Evolutionary conservation across 2,113 vertebrate species (phyloP).

Genomic region (Cavia aperea): DNA sequence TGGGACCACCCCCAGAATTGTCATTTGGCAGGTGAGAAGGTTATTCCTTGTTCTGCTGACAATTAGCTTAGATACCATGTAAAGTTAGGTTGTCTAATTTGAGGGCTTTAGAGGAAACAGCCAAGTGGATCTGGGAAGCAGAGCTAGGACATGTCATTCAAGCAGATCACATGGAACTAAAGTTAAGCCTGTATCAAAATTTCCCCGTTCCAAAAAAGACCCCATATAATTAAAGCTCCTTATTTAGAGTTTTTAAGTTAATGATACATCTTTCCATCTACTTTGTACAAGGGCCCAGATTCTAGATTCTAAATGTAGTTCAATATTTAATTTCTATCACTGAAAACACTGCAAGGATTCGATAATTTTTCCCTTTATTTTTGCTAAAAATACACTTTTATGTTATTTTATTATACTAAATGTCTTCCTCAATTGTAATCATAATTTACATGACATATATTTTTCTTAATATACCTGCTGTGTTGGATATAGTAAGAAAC

Average conservation of each 20-base stretch:
- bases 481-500: neutral
- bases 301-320: neutral
- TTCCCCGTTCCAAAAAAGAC: neutral
- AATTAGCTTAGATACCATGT: neutral
- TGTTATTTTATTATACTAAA: neutral
- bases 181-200: neutral
- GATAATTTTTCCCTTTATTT: neutral
- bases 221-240: neutral
- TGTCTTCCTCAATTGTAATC: neutral
- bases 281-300: neutral
- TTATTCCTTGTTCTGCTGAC: neutral
- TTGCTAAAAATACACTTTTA: neutral
- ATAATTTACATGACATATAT: neutral
- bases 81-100: neutral
- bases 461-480: slow-evolving; percentile 4
- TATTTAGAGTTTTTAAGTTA: neutral
- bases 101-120: neutral
- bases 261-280: neutral
- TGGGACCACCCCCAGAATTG: neutral
- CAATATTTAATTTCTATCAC: neutral
- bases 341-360: neutral
- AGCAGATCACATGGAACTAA: neutral
- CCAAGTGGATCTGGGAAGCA: neutral
- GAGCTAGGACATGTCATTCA: neutral
- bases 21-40: neutral